Evolutionary conservation across 2,797 vertebrate genomes (phyloP), one percentile per base, ranked within the genome.

Genomic region (Selene dorsalis): DNA sequence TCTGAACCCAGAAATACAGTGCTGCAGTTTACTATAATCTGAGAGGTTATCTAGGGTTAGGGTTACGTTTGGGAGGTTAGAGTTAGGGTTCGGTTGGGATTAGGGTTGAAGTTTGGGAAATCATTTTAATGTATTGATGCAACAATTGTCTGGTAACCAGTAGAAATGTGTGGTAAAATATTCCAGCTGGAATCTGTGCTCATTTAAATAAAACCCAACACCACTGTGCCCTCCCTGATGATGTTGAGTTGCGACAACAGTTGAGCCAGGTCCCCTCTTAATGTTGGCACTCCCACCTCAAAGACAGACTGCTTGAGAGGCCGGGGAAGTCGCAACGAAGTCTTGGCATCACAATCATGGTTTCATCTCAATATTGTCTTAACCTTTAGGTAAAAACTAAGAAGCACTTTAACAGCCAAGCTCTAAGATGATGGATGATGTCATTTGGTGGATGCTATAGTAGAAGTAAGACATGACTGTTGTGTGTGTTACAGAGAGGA

Each of bases 401-500:
- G 39, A 24, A 35, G 2, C 8, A 50, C 3, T 22, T 18, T 11
- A 45, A 4, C 0, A 22, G 17, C 12, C 18, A 45, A 68, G 50
- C 8, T 65, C 50, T 53, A 53, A 26, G 24, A 41, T 16, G 24
- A n/a, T 12, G 3, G 53, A 24, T 52, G 0, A 38, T 65, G 59
- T 3, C 17, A 38, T 0, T 13, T 8, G 45, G 45, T 48, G 45
- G 45, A 95, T 94, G 94, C 93, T 95, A 90, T 59, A 67, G 88
- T 86, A 89, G 89, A 91, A 91, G 93, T 91, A 92, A 91, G 92
- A 86, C 73, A 70, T 68, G 86, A 70, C 82, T 73, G 24, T 41
- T 77, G 69, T 69, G 83, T 91, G 79, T 83, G 79, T 80, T 64
- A 88, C 83, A 93, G 89, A 93, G 94, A 96, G 97, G 97, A 95